phyloP scores from a whole-genome alignment of 1,140 invertebrate genomes.

The Anoplophora glabripennis region DNA sequence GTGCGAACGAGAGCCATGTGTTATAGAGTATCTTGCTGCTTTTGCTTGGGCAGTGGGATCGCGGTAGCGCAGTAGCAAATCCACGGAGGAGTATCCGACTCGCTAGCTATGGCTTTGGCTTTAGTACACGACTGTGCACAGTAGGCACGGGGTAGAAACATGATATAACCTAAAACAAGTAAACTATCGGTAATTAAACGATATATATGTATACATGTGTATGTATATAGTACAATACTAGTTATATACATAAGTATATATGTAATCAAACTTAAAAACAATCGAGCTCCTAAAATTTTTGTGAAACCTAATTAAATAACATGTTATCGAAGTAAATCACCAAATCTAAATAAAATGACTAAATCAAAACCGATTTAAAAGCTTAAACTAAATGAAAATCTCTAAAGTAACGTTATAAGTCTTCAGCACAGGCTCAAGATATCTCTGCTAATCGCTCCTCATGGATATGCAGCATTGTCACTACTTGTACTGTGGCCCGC shows the following conservation, averaged over 20 bases:
- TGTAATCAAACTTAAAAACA: slow-evolving; percentile 15
- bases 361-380: slow-evolving; percentile 24
- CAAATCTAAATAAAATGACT: slow-evolving; percentile 20
- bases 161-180: slow-evolving; percentile 32
- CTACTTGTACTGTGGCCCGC: slow-evolving; percentile 39
- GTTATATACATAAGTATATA: slow-evolving; percentile 19
- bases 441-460: slow-evolving; percentile 34
- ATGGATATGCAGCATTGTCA: slow-evolving; percentile 46
- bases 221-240: slow-evolving; percentile 4
- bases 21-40: slow-evolving; percentile 10
- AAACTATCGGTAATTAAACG: slow-evolving; percentile 30
- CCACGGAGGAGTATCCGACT: slow-evolving; percentile 17
- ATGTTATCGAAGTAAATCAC: slow-evolving; percentile 15
- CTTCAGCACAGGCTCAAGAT: slow-evolving; percentile 36
- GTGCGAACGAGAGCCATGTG: slow-evolving; percentile 1
- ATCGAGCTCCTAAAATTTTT: slow-evolving; percentile 13
- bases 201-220: slow-evolving; percentile 25
- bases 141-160: slow-evolving; percentile 31
- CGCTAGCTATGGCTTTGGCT: slow-evolving; percentile 33
- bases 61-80: slow-evolving; percentile 11
- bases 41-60: slow-evolving; percentile 3
- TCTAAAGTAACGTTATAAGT: slow-evolving; percentile 17
- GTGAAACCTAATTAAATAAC: slow-evolving; percentile 19
- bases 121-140: slow-evolving; percentile 34
- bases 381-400: slow-evolving; percentile 15